Base-by-base conservation (phyloP, 2,113 vertebrate genomes). In the Hippoglossus stenolepis region DNA sequence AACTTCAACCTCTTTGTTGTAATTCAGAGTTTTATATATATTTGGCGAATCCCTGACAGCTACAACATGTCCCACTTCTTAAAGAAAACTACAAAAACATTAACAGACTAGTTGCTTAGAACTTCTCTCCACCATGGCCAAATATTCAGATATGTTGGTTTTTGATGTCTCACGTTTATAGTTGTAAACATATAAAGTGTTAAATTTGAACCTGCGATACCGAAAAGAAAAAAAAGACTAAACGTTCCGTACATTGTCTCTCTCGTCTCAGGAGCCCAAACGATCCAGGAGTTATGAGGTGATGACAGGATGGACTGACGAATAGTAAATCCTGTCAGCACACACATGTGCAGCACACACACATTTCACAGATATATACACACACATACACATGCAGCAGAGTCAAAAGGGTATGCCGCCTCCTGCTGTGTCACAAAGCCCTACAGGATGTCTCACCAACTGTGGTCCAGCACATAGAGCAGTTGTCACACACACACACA, bases 311-410 rank as follows among this genome's bases (percentile, higher is more conserved):
- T 58, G 65, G 24, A 84, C 82, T 75, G 85, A 79, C 17, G 8
- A 71, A 77, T 68, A 73, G 14, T 89, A 88, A 90, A 90, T 89
- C 88, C 72, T 90, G 85, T 90, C 88, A 86, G 65, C 83, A 38
- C 47, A 63, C 59, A 40, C 57, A 77, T 31, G 18, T 54, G 59
- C 53, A 51, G 43, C 63, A 64, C 66, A 65, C 80, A 65, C 64
- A 70, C 72, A 73, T 38, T 20, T 20, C 51, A 54, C 51, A 54
- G 51, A 69, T 67, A 35, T 26, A 72, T 57, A 64, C 70, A 72
- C 65, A 35, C 26, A 72, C 60, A 64, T 67, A 72, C 68, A 68
- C 15, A 73, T 4, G 49, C 63, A 82, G 59, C 0, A 9, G 47
- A 70, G 80, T 84, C 82, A 79, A 60, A 81, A 67, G 70, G 73